Conservation (phyloP, 2,113 vertebrate genomes). For the Synchiropus splendidus region DNA sequence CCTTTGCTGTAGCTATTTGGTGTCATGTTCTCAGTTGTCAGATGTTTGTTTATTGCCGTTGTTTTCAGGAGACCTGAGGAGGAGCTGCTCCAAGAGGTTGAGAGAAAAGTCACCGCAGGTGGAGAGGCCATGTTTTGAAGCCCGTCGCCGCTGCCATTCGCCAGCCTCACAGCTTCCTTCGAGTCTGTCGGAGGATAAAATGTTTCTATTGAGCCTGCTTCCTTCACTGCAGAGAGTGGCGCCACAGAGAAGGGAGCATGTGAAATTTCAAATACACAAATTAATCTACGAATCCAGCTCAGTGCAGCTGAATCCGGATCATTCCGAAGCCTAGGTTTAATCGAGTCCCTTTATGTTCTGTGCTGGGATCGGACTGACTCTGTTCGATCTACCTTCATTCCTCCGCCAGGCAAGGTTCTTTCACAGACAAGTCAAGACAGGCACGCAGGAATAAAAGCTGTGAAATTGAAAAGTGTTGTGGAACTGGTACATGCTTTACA, state of each 20-base stretch:
- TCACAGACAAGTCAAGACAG: no score
- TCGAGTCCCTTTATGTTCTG: no score
- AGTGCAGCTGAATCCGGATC: no score
- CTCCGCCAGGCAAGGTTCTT: no score
- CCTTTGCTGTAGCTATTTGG: background rate
- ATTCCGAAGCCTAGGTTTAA: no score
- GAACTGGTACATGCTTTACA: no score
- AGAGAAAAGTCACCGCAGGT: background rate
- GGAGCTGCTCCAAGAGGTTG: no score
- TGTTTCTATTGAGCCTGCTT: conserved; percentile 1
- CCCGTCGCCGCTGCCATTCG: background rate
- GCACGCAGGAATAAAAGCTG: no score
- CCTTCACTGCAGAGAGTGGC: conserved; percentile 3
- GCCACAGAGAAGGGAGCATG: background rate
- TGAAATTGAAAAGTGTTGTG: no score
- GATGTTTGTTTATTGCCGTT: background rate
- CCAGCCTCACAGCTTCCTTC: background rate
- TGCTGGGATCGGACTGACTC: no score
- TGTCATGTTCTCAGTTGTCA: no score
- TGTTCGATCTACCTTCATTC: no score
- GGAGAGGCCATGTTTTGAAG: background rate
- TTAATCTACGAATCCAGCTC: conserved; percentile 1
- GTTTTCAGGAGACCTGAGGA: background rate
- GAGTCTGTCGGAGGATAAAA: background rate
- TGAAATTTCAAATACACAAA: conserved; percentile 4